Base-by-base conservation (phyloP, 2,888 invertebrate species). In the Molorchus minor region DNA sequence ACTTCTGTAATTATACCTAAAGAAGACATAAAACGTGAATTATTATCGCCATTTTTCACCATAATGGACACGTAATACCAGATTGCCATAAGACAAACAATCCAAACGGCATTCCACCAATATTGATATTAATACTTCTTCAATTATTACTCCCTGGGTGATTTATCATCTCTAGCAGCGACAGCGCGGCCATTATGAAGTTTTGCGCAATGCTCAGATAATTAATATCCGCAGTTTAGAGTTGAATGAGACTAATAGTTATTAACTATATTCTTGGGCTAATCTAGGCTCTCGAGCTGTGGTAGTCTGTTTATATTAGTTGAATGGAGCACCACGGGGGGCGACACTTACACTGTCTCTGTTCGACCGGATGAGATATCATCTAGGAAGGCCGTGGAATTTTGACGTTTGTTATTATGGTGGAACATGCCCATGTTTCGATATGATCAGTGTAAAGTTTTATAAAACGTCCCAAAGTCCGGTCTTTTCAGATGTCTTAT, bases 281-380 rank as follows among this genome's bases (percentile, higher is more conserved):
- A 47, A 49, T 56, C 49, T 43, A 43, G 47, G 12, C 51, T 49
- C 45, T 51, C 29, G 3, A 46, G 40, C 5, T 47, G 40, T 75
- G 72, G 76, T 74, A 76, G 75, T 72, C 66, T 75, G 75, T 76
- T 78, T 77, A 75, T 77, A 77, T 75, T 76, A 74, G 75, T 72
- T 77, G 78, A 78, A 78, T 75, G 71, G 71, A 65, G 68, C 76
- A 54, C 80, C 69, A 67, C 77, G 72, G 79, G n/a, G 75, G 79
- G 77, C 79, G 79, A 79, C 80, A 79, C 80, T 78, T 77, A 74
- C 77, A 76, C 73, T 73, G 72, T 71, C 70, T 30, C 52, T 30
- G 65, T 62, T 56, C 61, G 57, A 62, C 68, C 63, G 61, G n/a
- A n/a, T n/a, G n/a, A n/a, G n/a, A 79, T 78, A 77, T 75, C 72